phyloP scores from a whole-genome alignment of 2,113 vertebrate species.

The Isichthys henryi region DNA sequence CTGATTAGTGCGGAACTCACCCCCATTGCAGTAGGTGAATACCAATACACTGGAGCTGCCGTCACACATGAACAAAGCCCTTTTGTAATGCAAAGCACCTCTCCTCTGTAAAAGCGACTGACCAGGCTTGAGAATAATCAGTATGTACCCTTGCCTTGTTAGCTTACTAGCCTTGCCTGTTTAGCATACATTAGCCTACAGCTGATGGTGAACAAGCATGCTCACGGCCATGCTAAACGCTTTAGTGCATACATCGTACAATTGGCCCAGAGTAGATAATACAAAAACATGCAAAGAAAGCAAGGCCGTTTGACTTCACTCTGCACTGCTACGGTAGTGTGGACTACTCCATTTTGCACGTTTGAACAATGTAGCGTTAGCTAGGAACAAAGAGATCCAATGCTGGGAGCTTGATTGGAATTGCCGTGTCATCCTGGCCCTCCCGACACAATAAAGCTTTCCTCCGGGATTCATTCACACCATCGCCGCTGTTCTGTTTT shows the following conservation, averaged over 20 bases:
- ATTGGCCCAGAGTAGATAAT: not conserved
- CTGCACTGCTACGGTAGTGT: constrained; percentile 31
- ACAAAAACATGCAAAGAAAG: not conserved
- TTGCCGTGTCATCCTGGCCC: constrained; percentile 48
- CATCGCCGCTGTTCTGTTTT: constrained; percentile 51
- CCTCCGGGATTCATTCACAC: constrained; percentile 46
- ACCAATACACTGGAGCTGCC: not conserved
- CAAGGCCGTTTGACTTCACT: constrained; percentile 30
- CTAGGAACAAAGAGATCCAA: constrained; percentile 46
- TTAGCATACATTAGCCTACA: not conserved
- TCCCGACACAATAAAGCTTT: constrained; percentile 41
- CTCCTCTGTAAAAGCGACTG: not conserved
- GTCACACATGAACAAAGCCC: not conserved
- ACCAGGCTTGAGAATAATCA: not conserved
- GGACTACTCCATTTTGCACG: constrained; percentile 45
- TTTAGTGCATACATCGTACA: not conserved
- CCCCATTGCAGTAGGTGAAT: not conserved
- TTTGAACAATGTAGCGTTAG: constrained; percentile 35
- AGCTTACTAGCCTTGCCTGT: not conserved
- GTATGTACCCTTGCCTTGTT: not conserved
- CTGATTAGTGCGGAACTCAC: not conserved
- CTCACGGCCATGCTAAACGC: not conserved
- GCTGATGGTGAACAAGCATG: not conserved
- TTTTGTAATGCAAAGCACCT: not conserved
- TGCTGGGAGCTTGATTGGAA: constrained; percentile 50